Evolutionary conservation across 1,140 invertebrate species (phyloP).

Genomic region (Brachionus koreanus): DNA sequence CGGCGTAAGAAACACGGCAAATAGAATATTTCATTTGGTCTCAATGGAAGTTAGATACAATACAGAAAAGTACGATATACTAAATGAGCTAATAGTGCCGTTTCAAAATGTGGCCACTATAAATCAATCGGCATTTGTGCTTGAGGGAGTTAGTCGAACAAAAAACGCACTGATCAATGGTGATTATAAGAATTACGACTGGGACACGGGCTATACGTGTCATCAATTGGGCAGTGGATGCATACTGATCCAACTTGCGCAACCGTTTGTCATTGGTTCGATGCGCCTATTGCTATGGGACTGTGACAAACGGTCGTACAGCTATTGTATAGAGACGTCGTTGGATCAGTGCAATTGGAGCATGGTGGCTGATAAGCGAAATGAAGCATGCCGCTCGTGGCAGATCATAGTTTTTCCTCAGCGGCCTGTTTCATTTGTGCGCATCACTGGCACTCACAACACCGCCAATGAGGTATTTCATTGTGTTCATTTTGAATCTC

Average conservation of each 20-base stretch:
- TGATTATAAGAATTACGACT: constrained; percentile 87
- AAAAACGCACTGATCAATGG: constrained; percentile 93
- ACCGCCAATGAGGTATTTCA: constrained; percentile 97
- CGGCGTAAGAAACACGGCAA: constrained; percentile 86
- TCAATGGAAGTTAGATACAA: constrained; percentile 71
- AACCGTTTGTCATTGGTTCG: constrained; percentile 86
- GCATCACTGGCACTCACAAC: constrained; percentile 88
- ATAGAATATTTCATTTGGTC: constrained; percentile 93
- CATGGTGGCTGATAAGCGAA: constrained; percentile 71
- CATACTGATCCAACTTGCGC: constrained; percentile 88
- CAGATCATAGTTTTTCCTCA: constrained; percentile 77
- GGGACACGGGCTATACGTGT: constrained; percentile 97
- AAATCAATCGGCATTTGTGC: constrained; percentile 78
- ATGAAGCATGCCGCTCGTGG: constrained; percentile 73
- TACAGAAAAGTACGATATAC: neutral
- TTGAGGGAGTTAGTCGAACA: constrained; percentile 85
- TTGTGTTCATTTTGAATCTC: constrained; percentile 94
- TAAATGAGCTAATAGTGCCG: constrained; percentile 64
- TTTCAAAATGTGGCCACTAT: constrained; percentile 85
- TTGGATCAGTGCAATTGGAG: constrained; percentile 85
- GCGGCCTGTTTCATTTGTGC: constrained; percentile 82
- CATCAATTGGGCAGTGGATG: constrained; percentile 92
- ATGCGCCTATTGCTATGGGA: constrained; percentile 92
- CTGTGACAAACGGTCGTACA: constrained; percentile 91
- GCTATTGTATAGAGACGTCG: constrained; percentile 91